phyloP scores from a whole-genome alignment of 2,797 vertebrate genomes.

The Brotula barbata region DNA sequence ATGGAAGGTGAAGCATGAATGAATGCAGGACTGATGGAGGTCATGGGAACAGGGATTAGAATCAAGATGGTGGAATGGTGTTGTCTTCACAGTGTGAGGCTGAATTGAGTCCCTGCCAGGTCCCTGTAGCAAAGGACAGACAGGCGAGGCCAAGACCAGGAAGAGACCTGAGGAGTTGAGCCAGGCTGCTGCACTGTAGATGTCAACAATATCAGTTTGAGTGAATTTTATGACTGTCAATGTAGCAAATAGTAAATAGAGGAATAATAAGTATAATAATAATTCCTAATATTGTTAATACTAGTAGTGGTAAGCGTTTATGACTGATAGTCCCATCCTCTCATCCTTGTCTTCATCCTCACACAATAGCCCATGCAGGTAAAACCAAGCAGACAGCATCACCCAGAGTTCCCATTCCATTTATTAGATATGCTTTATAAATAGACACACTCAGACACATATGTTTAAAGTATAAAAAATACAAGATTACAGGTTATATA shows the following conservation, averaged over 20 bases:
- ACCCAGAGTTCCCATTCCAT: slow-evolving; percentile 70
- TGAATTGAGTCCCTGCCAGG: slow-evolving; percentile 9
- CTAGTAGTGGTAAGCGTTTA: too few relatives aligned
- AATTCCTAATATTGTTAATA: too few relatives aligned
- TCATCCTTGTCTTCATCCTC: too few relatives aligned
- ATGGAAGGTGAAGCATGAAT: slow-evolving; percentile 20
- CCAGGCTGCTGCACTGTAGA: too few relatives aligned
- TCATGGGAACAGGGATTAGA: slow-evolving; percentile 8
- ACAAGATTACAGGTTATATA: slow-evolving; percentile 71
- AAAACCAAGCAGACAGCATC: not conserved
- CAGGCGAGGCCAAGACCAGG: not conserved
- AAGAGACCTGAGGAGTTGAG: too few relatives aligned
- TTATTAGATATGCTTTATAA: slow-evolving; percentile 81
- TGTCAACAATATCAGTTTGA: too few relatives aligned
- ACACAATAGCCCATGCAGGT: not conserved
- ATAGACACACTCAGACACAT: slow-evolving; percentile 76
- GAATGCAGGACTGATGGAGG: slow-evolving; percentile 36
- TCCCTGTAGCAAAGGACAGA: not conserved
- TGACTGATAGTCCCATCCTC: too few relatives aligned
- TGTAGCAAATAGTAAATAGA: too few relatives aligned
- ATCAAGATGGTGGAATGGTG: not conserved
- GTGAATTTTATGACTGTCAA: too few relatives aligned
- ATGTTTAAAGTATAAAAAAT: slow-evolving; percentile 77
- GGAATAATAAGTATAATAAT: too few relatives aligned
- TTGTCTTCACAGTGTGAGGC: slow-evolving; percentile 16